These are phyloP conservation scores for Oncorhynchus gorbuscha DNA, from an alignment of 2,113 vertebrate species.

Conservation along the genomic window DNA sequence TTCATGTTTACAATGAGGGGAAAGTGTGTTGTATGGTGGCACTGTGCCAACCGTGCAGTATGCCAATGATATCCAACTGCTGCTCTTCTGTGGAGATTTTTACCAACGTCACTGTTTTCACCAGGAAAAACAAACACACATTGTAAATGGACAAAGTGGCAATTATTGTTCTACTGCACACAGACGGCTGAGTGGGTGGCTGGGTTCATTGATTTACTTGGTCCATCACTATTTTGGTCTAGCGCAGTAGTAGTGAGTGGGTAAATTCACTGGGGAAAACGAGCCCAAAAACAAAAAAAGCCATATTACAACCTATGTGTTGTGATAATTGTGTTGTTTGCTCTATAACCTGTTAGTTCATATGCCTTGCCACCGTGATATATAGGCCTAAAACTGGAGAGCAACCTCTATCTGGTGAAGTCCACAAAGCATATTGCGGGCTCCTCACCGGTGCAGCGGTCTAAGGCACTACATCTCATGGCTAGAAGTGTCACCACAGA, in stretches of 20 bases:
- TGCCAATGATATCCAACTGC: slow-evolving; percentile 45
- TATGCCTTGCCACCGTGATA: too few species aligned
- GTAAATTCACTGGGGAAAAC: not conserved
- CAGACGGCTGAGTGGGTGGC: slow-evolving; percentile 50
- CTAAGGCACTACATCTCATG: slow-evolving; percentile 15
- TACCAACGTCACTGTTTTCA: slow-evolving; percentile 44
- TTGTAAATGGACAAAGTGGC: slow-evolving; percentile 40
- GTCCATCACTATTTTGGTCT: slow-evolving; percentile 31
- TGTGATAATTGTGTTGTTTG: too few species aligned
- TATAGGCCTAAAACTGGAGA: too few species aligned
- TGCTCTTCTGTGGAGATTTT: slow-evolving; percentile 42
- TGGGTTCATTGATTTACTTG: slow-evolving; percentile 46
- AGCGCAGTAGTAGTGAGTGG: not conserved
- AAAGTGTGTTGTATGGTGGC: slow-evolving; percentile 38
- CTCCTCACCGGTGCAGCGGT: too few species aligned
- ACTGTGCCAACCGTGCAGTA: slow-evolving; percentile 44
- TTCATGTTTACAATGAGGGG: slow-evolving; percentile 31
- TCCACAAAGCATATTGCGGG: too few species aligned
- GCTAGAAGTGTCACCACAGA: slow-evolving; percentile 40
- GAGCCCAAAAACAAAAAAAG: slow-evolving; percentile 21
- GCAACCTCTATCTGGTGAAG: too few species aligned
- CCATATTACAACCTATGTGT: too few species aligned
- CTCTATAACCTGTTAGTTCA: too few species aligned
- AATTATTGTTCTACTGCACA: slow-evolving; percentile 39
- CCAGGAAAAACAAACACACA: slow-evolving; percentile 37